Conservation (phyloP, 2,797 vertebrate genomes). For the Sciaenops ocellatus region DNA sequence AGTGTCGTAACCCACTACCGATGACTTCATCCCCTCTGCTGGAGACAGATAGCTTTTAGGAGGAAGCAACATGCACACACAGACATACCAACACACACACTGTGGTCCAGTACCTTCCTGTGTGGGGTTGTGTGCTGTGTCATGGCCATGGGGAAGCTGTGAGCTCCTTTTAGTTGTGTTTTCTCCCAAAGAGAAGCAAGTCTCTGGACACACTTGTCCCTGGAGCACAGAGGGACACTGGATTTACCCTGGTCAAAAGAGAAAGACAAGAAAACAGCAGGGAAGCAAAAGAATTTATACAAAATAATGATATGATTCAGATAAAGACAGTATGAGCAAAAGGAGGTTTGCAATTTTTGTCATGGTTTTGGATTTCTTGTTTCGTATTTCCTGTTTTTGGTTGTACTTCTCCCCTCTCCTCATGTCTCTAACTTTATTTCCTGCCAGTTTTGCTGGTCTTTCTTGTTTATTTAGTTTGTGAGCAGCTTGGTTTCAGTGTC, state of each 20-base stretch:
- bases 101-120: conserved; percentile 87
- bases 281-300: neutral
- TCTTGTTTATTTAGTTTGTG: no score
- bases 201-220: conserved; percentile 86
- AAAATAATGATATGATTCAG: neutral
- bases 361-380: no score
- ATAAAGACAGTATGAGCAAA: neutral
- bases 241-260: conserved; percentile 85
- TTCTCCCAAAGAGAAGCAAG: conserved; percentile 92
- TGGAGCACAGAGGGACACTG: conserved; percentile 86
- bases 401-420: no score
- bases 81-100: conserved; percentile 19
- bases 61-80: conserved; percentile 9
- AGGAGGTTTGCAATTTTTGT: no score
- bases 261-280: conserved; percentile 12
- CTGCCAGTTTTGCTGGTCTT: no score
- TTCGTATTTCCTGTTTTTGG: no score
- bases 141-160: conserved; percentile 93
- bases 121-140: conserved; percentile 89
- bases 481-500: no score
- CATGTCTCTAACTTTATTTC: no score
- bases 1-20: neutral
- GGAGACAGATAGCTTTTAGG: conserved; percentile 45
- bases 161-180: conserved; percentile 87
- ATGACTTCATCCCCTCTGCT: conserved; percentile 64